A percentile compares a stretch with the other conserved stretches of the same genome.
Evolutionary conservation across 2,888 invertebrate genomes (phyloP).

Genomic region (Pachycephus smyrnensis): DNA sequence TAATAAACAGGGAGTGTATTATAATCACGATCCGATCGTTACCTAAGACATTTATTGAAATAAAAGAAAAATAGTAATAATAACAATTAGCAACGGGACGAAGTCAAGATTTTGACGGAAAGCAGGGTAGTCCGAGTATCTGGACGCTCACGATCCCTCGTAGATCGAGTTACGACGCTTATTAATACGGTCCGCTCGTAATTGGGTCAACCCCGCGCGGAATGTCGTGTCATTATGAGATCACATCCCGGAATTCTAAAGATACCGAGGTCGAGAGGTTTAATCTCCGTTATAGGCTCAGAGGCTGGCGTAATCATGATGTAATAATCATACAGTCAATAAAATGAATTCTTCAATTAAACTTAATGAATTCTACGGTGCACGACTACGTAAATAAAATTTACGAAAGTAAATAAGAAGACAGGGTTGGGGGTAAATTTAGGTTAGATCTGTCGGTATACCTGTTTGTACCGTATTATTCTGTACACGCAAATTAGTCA

Average conservation of each 20-base stretch:
- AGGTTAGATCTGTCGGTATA: neutral
- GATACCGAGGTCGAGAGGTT: neutral
- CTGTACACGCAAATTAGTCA: neutral
- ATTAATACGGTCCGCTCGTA: constrained; percentile 36
- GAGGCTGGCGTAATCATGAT: neutral
- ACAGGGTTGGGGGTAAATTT: neutral
- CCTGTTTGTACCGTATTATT: neutral
- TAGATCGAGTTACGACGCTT: constrained; percentile 25
- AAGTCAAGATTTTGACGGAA: neutral
- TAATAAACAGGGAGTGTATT: neutral
- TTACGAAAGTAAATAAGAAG: neutral
- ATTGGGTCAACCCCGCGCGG: constrained; percentile 33
- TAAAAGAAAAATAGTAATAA: neutral
- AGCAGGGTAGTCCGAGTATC: neutral
- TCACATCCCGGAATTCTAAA: constrained; percentile 6
- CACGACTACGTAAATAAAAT: neutral
- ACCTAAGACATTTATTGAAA: neutral
- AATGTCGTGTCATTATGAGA: constrained; percentile 28
- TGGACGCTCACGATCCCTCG: constrained; percentile 14
- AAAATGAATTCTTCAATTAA: neutral
- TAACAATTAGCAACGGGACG: neutral
- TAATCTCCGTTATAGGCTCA: neutral
- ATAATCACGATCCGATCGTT: neutral
- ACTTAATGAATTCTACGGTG: neutral
- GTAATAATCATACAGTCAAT: neutral